Percentiles rank a stretch among this genome's conserved stretches.
Conservation (phyloP, 2,888 invertebrate species). For the Campoletis raptor region DNA sequence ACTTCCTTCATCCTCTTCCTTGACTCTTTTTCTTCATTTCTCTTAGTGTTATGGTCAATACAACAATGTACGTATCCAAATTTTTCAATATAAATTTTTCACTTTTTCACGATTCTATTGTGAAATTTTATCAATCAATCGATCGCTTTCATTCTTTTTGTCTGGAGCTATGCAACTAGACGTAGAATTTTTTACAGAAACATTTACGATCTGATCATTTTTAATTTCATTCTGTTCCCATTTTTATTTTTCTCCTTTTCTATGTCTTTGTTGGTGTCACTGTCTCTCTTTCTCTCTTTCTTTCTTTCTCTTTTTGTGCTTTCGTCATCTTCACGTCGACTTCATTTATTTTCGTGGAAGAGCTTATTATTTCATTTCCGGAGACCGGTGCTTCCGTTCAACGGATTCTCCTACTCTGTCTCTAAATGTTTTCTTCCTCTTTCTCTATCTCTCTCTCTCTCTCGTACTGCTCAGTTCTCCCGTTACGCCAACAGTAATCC, state of each 20-base stretch:
- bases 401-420: constrained; percentile 33
- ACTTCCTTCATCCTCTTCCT: background rate
- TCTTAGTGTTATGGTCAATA: background rate
- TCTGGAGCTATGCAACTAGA: background rate
- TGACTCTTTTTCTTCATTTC: background rate
- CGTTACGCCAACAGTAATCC: background rate
- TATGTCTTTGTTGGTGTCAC: background rate
- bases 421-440: background rate
- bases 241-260: background rate
- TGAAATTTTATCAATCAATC: background rate
- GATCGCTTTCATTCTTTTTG: background rate
- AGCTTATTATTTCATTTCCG: constrained; percentile 56
- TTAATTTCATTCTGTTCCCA: background rate
- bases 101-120: background rate
- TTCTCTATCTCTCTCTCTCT: constrained; percentile 23
- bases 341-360: constrained; percentile 50
- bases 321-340: constrained; percentile 11
- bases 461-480: background rate
- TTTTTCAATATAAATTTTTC: background rate
- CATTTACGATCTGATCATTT: background rate
- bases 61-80: background rate
- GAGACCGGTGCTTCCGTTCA: constrained; percentile 12
- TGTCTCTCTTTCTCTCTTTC: background rate
- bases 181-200: background rate
- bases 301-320: background rate